Conservation (phyloP, 2,888 invertebrate genomes). For the Parnassius orleans region DNA sequence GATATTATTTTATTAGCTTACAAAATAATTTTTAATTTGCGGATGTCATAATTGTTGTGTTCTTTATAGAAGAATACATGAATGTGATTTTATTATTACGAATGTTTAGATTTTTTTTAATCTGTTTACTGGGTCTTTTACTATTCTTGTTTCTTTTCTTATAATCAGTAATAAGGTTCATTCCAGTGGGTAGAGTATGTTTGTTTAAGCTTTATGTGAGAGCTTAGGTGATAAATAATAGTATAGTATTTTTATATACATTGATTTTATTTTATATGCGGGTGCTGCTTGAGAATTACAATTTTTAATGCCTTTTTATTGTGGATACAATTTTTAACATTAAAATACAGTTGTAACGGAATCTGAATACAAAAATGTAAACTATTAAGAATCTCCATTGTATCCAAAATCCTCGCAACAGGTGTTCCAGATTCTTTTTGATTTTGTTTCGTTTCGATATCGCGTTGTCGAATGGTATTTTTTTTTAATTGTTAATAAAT, state of each 20-base stretch:
- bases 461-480: conserved; percentile 60
- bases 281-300: conserved; percentile 65
- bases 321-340: conserved; percentile 16
- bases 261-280: conserved; percentile 57
- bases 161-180: conserved; percentile 64
- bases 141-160: conserved; percentile 46
- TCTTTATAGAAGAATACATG: conserved; percentile 39
- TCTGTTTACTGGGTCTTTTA: conserved; percentile 30
- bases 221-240: conserved; percentile 53
- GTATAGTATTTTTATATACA: conserved; percentile 69
- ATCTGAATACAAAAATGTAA: conserved; percentile 22
- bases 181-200: conserved; percentile 72
- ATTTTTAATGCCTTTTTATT: conserved; percentile 39
- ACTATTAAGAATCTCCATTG: conserved; percentile 64
- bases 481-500: conserved; percentile 77
- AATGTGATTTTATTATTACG: conserved; percentile 49
- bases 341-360: conserved; percentile 9
- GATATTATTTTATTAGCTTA: conserved; percentile 63
- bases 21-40: conserved; percentile 57
- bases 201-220: conserved; percentile 73
- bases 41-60: conserved; percentile 52
- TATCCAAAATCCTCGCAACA: conserved; percentile 34
- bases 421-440: conserved; percentile 45
- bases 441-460: conserved; percentile 49
- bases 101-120: conserved; percentile 39